phyloP scores from a whole-genome alignment of 2,888 invertebrate species.

The Azorinus chamasolen region DNA sequence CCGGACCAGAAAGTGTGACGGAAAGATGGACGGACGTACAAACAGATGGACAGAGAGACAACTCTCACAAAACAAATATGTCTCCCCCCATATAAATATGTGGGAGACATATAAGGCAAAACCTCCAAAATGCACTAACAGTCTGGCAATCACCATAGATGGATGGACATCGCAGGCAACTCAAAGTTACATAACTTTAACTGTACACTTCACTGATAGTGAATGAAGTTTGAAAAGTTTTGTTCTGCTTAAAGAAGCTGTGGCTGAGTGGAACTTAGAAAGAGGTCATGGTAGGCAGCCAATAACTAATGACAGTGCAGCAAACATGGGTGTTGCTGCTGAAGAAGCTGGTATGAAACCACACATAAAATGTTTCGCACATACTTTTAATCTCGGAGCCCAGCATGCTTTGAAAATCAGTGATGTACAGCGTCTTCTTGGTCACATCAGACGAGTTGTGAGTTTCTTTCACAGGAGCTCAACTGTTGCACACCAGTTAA shows the following conservation, averaged over 20 bases:
- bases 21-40: no score
- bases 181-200: conserved; percentile 21
- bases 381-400: conserved; percentile 41
- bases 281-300: conserved; percentile 17
- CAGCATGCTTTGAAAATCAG: conserved; percentile 18
- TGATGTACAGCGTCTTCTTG: conserved; percentile 27
- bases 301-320: conserved; percentile 46
- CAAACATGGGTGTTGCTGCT: conserved; percentile 40
- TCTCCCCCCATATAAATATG: no score
- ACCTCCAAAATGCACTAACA: conserved; percentile 1
- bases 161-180: conserved; percentile 24
- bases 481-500: conserved; percentile 20
- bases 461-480: conserved; percentile 40
- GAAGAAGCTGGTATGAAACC: conserved; percentile 25
- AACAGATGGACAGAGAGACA: no score
- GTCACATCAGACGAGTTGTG: conserved; percentile 29
- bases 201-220: conserved; percentile 16
- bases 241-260: conserved; percentile 14
- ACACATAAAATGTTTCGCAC: conserved; percentile 46
- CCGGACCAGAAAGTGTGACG: no score
- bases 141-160: conserved; percentile 19
- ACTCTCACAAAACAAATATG: no score
- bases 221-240: conserved; percentile 11
- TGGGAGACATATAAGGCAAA: not conserved
- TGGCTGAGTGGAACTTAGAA: conserved; percentile 32